A percentile compares a stretch with the other conserved stretches of the same genome.
Evolutionary conservation across 2,888 invertebrate genomes (phyloP).

Genomic region (Mimumesa dahlbomi): DNA sequence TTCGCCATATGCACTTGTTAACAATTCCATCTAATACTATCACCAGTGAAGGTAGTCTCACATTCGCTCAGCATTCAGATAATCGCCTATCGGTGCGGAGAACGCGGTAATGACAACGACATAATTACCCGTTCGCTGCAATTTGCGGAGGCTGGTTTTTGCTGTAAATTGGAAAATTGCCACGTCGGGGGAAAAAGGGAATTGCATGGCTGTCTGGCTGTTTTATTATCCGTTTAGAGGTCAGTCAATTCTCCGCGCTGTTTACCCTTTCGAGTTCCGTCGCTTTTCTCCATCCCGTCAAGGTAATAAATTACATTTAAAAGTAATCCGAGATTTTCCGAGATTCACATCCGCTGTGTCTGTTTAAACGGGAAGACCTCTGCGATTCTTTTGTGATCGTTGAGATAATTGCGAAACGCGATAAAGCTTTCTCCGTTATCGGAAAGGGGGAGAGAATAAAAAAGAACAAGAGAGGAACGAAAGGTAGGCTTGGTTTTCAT

Average conservation of each 20-base stretch:
- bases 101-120: conserved; percentile 12
- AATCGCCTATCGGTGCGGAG: neutral
- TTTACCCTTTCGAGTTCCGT: too few relatives aligned
- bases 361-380: too few relatives aligned
- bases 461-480: too few relatives aligned
- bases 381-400: too few relatives aligned
- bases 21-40: conserved; percentile 11
- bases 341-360: too few relatives aligned
- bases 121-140: conserved; percentile 19
- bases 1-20: conserved; percentile 5
- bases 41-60: neutral
- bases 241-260: conserved; percentile 2
- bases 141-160: conserved; percentile 35
- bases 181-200: conserved; percentile 5
- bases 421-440: too few relatives aligned
- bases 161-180: conserved; percentile 61
- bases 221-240: conserved; percentile 4
- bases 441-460: too few relatives aligned
- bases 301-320: too few relatives aligned
- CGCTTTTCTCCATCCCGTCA: too few relatives aligned
- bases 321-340: too few relatives aligned
- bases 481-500: too few relatives aligned
- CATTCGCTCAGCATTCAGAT: conserved; percentile 2
- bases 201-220: neutral
- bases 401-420: too few relatives aligned